These are phyloP conservation scores for Pocillopora verrucosa DNA, from an alignment of 64 coral and sea anemone species.

Conservation along the genomic window DNA sequence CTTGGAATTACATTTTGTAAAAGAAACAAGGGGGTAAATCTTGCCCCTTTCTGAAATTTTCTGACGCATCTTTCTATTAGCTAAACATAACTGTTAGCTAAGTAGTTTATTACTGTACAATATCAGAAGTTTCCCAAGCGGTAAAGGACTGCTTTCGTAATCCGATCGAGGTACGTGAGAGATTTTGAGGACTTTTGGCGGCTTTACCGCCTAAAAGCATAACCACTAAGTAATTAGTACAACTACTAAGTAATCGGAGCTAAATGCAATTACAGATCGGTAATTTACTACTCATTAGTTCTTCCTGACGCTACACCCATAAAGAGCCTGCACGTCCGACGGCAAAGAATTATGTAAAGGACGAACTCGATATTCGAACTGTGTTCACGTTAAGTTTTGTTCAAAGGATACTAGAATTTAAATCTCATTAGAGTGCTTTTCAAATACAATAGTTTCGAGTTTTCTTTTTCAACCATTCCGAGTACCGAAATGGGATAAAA, in stretches of 20 bases:
- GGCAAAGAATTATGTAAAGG: background rate
- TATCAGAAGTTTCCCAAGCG: background rate
- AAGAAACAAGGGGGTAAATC: background rate
- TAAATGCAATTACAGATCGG: too few relatives aligned
- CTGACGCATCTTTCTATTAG: background rate
- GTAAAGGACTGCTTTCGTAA: background rate
- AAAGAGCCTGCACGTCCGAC: background rate
- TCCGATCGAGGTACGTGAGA: background rate
- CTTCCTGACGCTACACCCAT: background rate
- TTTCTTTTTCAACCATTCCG: background rate
- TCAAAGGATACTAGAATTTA: background rate
- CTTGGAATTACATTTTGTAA: too few relatives aligned
- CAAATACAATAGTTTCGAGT: too few relatives aligned
- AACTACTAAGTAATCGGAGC: background rate
- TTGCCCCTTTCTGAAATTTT: background rate
- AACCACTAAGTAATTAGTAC: background rate
- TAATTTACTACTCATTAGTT: background rate
- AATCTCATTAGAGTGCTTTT: slow-evolving; percentile 6
- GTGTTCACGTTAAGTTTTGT: background rate
- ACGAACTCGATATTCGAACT: slow-evolving; percentile 21
- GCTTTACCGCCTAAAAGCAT: background rate
- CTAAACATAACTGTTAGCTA: background rate
- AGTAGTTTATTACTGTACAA: background rate
- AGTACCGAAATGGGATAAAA: background rate
- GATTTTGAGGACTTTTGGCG: background rate